These are phyloP conservation scores for Scomber japonicus DNA, from an alignment of 2,113 vertebrate species.

Conservation along the genomic window DNA sequence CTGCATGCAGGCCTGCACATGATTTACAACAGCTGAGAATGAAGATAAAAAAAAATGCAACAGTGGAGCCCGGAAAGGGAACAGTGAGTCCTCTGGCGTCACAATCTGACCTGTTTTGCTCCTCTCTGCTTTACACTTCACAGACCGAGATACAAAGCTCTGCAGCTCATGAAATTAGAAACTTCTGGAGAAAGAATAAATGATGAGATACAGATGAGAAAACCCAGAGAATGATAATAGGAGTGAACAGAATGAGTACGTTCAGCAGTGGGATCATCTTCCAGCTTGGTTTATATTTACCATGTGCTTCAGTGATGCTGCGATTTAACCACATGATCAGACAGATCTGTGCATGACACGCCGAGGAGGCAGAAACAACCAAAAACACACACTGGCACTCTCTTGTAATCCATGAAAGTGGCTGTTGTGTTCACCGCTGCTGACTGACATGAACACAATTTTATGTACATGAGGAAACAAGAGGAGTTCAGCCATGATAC, in stretches of 20 bases:
- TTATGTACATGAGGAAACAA: too few relatives aligned
- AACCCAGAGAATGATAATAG: not conserved
- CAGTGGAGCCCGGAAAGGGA: slow-evolving; percentile 13
- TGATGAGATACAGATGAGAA: not conserved
- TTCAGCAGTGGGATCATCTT: too few relatives aligned
- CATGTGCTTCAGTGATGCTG: too few relatives aligned
- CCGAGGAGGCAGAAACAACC: too few relatives aligned
- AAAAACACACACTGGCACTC: too few relatives aligned
- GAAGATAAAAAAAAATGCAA: slow-evolving; percentile 11
- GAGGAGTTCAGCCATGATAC: too few relatives aligned
- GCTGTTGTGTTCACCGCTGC: too few relatives aligned
- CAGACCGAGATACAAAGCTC: not conserved
- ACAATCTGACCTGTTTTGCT: slow-evolving; percentile 9
- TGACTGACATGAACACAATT: too few relatives aligned
- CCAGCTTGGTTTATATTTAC: too few relatives aligned
- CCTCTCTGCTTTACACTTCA: not conserved
- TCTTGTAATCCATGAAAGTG: too few relatives aligned
- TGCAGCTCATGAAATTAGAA: not conserved
- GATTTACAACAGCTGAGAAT: slow-evolving; percentile 21
- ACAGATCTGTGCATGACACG: too few relatives aligned
- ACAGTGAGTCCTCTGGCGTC: slow-evolving; percentile 1
- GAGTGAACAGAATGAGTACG: not conserved
- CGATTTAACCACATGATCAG: too few relatives aligned
- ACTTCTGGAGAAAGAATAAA: not conserved
- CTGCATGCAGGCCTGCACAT: not conserved